Conservation (phyloP, 2,888 invertebrate genomes). For the Nezara viridula region DNA sequence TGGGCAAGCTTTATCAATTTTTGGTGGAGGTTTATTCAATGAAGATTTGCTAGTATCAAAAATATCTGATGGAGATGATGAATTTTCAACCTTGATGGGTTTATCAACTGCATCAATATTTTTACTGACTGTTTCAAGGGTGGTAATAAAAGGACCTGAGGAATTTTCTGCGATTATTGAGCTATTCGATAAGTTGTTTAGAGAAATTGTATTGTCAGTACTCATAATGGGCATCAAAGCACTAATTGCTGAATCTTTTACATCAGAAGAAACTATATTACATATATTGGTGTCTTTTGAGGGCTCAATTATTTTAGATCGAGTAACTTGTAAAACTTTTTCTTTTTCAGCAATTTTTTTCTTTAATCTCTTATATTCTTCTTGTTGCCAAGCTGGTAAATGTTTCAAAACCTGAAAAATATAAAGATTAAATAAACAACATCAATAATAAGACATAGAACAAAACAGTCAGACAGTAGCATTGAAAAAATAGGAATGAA, state of each 20-base stretch:
- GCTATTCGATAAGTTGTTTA: neutral
- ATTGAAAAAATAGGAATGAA: neutral
- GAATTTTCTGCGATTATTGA: neutral
- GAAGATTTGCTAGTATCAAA: neutral
- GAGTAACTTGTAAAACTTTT: conserved; percentile 62
- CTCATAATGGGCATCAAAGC: neutral
- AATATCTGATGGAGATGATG: neutral
- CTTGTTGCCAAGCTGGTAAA: conserved; percentile 69
- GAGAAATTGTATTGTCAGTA: neutral
- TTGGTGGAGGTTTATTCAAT: neutral
- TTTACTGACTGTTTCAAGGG: neutral
- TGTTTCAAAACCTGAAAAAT: conserved; percentile 69
- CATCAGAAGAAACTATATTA: neutral
- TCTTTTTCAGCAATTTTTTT: conserved; percentile 69
- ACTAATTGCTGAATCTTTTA: neutral
- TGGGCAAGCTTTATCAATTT: neutral
- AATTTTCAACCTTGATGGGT: neutral
- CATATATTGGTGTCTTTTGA: conserved; percentile 1
- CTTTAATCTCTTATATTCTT: conserved; percentile 70
- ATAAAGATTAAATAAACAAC: neutral
- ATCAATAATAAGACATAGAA: neutral
- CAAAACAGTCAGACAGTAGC: neutral
- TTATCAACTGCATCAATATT: neutral
- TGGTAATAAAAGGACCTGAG: neutral
- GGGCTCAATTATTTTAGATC: conserved; percentile 43